These are phyloP conservation scores for Gallinago media DNA, from an alignment of 2,113 vertebrate genomes.

Conservation along the genomic window DNA sequence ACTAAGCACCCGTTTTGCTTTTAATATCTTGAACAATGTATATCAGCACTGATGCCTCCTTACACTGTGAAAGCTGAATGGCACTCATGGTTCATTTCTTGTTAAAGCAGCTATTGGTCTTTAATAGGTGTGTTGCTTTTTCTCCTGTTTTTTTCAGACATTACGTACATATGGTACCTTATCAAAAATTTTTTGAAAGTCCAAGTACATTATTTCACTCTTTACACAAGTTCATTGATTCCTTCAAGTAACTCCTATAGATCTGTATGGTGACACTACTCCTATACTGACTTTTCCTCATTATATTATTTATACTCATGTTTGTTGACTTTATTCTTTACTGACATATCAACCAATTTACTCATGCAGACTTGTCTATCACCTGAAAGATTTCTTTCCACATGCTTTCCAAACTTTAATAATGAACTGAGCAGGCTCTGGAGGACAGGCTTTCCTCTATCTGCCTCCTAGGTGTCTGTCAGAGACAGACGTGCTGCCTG, in stretches of 20 bases:
- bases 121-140: neutral
- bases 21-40: neutral
- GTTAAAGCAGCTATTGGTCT: neutral
- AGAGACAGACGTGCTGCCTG: neutral
- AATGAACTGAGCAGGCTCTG: neutral
- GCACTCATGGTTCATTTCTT: neutral
- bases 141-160: neutral
- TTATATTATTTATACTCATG: neutral
- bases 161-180: neutral
- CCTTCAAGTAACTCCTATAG: neutral
- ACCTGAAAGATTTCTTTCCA: neutral
- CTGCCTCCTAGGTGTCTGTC: neutral
- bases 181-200: neutral
- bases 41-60: neutral
- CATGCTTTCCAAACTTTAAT: neutral
- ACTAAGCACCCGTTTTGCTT: neutral
- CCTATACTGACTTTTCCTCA: neutral
- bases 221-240: neutral
- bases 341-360: neutral
- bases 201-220: neutral
- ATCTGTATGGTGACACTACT: neutral
- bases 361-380: neutral
- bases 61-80: neutral
- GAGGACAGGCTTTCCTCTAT: neutral
- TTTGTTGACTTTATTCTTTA: neutral